Conservation (phyloP, 1,140 invertebrate genomes). For the Sminthurinus signatus region DNA sequence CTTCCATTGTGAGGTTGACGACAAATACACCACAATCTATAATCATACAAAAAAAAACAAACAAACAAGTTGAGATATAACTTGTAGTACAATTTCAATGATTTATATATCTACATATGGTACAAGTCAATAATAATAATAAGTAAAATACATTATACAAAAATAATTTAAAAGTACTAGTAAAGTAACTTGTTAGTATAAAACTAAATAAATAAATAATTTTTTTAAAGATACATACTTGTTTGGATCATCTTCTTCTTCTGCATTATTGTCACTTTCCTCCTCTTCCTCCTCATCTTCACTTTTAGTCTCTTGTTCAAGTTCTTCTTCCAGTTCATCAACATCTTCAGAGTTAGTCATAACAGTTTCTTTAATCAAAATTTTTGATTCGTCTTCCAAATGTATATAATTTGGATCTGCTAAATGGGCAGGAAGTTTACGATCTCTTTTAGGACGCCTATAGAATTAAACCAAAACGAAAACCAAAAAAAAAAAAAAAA, state of each 20-base stretch:
- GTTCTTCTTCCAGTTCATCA: constrained; percentile 42
- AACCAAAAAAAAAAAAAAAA: background rate
- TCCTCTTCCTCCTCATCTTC: constrained; percentile 40
- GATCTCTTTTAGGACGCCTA: constrained; percentile 56
- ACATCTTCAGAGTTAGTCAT: constrained; percentile 36
- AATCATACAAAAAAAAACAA: constrained; percentile 10
- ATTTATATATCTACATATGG: background rate
- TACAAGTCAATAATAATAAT: too few species aligned
- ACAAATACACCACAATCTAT: constrained; percentile 91
- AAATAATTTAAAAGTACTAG: too few species aligned
- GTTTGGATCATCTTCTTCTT: constrained; percentile 82
- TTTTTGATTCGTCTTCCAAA: constrained; percentile 31
- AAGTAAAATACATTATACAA: too few species aligned
- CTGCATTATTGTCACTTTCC: constrained; percentile 27
- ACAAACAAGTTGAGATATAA: background rate
- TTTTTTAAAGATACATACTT: constrained; percentile 46
- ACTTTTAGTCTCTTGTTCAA: background rate
- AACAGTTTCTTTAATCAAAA: constrained; percentile 2
- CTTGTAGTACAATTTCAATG: background rate
- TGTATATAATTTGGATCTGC: constrained; percentile 49
- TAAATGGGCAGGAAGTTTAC: constrained; percentile 57
- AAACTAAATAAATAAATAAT: background rate
- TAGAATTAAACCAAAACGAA: background rate
- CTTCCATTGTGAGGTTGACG: constrained; percentile 89
- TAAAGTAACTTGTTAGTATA: too few species aligned